phyloP scores from a whole-genome alignment of 2,888 invertebrate species.

The Drosophila pseudotalamancana region DNA sequence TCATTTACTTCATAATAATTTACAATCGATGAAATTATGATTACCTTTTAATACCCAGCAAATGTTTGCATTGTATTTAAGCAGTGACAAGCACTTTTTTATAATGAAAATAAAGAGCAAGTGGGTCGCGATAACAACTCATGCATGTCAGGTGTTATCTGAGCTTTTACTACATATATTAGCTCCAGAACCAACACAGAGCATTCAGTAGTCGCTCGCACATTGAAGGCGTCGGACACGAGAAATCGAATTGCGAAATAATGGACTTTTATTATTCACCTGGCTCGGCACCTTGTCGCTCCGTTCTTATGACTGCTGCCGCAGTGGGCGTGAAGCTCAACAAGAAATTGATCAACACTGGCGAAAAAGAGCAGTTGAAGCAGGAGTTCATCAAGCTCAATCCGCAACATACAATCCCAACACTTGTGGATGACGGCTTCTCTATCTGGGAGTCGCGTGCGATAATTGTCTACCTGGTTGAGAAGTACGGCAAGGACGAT shows the following conservation, averaged over 20 bases:
- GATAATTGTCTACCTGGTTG: slow-evolving; percentile 91
- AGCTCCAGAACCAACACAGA: not conserved
- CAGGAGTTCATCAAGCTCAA: slow-evolving; percentile 90
- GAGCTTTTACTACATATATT: slow-evolving; percentile 15
- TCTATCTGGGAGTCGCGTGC: slow-evolving; percentile 93
- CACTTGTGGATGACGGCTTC: slow-evolving; percentile 92
- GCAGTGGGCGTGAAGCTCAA: slow-evolving; percentile 88
- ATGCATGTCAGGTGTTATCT: not conserved
- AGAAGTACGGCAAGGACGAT: slow-evolving; percentile 92
- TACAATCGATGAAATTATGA: not conserved
- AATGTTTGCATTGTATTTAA: not conserved
- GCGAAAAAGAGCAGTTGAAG: slow-evolving; percentile 87
- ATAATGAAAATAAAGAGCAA: not conserved
- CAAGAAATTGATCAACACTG: slow-evolving; percentile 86
- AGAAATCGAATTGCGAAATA: not conserved
- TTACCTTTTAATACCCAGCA: not conserved
- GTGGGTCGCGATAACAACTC: not conserved
- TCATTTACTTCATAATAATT: not conserved
- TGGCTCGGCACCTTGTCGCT: slow-evolving; percentile 87
- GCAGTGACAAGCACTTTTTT: not conserved
- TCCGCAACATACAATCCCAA: slow-evolving; percentile 93
- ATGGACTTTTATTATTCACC: slow-evolving; percentile 88
- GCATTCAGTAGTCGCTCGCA: slow-evolving; percentile 27
- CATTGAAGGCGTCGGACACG: slow-evolving; percentile 2
- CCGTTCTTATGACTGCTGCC: slow-evolving; percentile 87